A percentile compares a stretch with the other conserved stretches of the same genome.
phyloP scores from a whole-genome alignment of 2,888 invertebrate species.

The Azorinus chamasolen region DNA sequence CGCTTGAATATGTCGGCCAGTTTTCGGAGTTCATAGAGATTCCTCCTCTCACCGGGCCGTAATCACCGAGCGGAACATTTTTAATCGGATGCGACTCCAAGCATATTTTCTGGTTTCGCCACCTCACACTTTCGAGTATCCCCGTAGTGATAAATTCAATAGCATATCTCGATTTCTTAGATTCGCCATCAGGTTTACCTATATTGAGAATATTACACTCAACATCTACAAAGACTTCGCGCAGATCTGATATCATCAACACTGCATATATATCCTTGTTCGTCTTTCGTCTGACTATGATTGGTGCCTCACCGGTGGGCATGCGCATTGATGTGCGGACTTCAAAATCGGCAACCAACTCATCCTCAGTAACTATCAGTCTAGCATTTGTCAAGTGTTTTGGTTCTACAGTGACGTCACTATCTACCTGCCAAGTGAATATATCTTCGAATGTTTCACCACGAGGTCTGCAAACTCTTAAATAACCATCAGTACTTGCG shows the following conservation, averaged over 20 bases:
- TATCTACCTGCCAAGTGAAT: conserved; percentile 76
- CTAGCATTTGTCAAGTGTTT: conserved; percentile 73
- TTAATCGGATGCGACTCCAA: conserved; percentile 68
- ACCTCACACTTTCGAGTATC: conserved; percentile 69
- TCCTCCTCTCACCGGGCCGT: background rate
- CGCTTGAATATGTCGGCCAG: conserved; percentile 64
- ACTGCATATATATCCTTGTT: conserved; percentile 74
- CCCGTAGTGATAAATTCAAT: conserved; percentile 64
- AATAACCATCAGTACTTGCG: conserved; percentile 72
- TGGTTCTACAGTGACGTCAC: conserved; percentile 76
- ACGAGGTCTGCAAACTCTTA: conserved; percentile 67
- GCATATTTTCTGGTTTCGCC: conserved; percentile 72
- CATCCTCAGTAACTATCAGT: conserved; percentile 73
- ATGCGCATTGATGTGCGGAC: conserved; percentile 72
- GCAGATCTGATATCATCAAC: conserved; percentile 71
- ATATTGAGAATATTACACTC: conserved; percentile 67
- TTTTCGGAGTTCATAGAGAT: conserved; percentile 33
- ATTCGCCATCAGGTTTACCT: conserved; percentile 57
- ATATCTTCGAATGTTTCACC: conserved; percentile 75
- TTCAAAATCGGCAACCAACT: conserved; percentile 76
- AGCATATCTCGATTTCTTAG: conserved; percentile 62
- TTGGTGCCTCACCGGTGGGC: conserved; percentile 75
- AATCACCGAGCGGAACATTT: conserved; percentile 9
- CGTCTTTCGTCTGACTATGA: conserved; percentile 68
- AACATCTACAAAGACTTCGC: conserved; percentile 70